Base-by-base conservation (phyloP, 2,888 invertebrate species). In the Lycophotia porphyrea region DNA sequence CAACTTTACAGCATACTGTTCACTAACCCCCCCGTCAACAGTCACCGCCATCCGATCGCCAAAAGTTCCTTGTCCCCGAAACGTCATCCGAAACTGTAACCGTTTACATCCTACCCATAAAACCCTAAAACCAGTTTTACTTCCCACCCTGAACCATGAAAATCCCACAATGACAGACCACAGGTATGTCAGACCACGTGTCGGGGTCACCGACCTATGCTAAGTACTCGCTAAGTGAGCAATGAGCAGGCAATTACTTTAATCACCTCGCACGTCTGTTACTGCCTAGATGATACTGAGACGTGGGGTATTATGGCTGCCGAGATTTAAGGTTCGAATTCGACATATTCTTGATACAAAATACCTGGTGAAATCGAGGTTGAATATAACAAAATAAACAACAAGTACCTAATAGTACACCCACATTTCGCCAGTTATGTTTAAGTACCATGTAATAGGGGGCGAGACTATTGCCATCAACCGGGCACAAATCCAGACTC, bases 171-270 rank as follows among this genome's bases (percentile, higher is more conserved):
- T n/a, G 24, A 13, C 42, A 72, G 63, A 24, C 31, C 24, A 74
- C 77, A 84, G 65, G 69, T 76, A 71, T 66, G 71, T 44, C 60
- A 70, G 68, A 77, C 81, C 89, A 89, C 87, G 88, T 88, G 90
- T 74, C 71, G 76, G 80, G 92, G 89, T 92, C 91, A 85, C 34
- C 77, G 91, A 88, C 90, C 91, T 80, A 36, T 74, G 80, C 82
- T 86, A 84, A 86, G 79, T 81, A 89, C 85, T 83, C 88, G 87
- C 87, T 89, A 86, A 89, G 88, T 88, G 85, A 91, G 91, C 86
- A 92, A 93, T 92, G 91, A 91, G 89, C 89, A 87, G 88, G 92
- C 92, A 92, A 94, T 94, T 94, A 94, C 92, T 93, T 91, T 94
- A 94, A 95, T 93, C 91, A 91, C 93, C 90, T 92, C 89, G 83